Base-by-base conservation (phyloP, 2,113 vertebrate species). In the Rhinopomastus cyanomelas region DNA sequence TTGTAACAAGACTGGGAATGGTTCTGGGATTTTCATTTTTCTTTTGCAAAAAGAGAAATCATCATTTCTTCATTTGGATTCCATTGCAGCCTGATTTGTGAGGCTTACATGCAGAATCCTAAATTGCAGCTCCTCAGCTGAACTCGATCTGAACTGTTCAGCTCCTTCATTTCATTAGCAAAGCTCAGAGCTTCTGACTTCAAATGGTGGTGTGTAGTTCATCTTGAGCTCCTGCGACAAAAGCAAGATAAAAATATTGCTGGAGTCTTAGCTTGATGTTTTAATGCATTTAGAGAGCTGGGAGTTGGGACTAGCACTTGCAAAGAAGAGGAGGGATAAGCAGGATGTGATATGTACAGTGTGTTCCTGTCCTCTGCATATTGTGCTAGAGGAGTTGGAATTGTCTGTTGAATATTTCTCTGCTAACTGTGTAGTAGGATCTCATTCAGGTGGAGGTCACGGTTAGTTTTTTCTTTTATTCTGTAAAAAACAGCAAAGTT, bases 71-170 rank as follows among this genome's bases (percentile, higher is more conserved):
- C 4, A 3, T 67, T 92, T 81, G 27, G 25, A 56, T 75, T 90
- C 42, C 8, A 18, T 19, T 62, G n/a, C 59, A 67, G 12, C 61
- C 88, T 81, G 34, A 30, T 84, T 81, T 88, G 15, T 62, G 51
- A 90, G 56, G 34, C 39, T 80, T 22, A 17, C 37, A 27, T 26
- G 26, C 78, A 87, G 88, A 95, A 92, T 85, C n/a, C 83, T 73
- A 61, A 90, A 79, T 73, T 93, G 34, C 51, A 79, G 19, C 75
- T 95, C 53, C 26, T 59, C 53, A 44, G 66, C 21, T 93, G 78
- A 95, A 86, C 90, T 93, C 4, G 1, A 3, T 88, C 34, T 95
- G 95, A 95, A 87, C 92, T 93, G 62, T 80, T 95, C 86, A 87
- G 62, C 34, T 69, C 42, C 27, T 34, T 95, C 66, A 64, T 91